Conservation (phyloP, 2,113 vertebrate genomes). For the Cacatua alba region DNA sequence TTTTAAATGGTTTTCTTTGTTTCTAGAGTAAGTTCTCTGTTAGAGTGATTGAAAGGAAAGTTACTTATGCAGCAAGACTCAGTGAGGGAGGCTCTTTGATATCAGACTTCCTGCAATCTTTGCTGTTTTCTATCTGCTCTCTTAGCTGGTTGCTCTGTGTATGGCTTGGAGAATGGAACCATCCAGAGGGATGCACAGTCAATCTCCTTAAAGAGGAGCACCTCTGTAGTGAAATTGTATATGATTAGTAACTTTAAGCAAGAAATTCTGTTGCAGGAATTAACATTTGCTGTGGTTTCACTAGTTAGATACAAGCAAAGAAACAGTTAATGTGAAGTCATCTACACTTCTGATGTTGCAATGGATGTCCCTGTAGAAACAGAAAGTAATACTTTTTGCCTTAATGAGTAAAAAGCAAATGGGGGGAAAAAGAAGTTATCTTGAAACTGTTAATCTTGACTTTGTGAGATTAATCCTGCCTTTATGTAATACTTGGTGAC, state of each 20-base stretch:
- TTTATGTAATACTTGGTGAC: not conserved
- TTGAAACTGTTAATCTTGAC: not conserved
- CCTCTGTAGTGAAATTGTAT: not conserved
- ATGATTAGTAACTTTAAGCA: not conserved
- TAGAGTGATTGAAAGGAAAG: not conserved
- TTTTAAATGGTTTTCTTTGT: not conserved
- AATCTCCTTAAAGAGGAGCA: not conserved
- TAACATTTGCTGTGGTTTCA: not conserved
- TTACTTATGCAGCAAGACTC: not conserved
- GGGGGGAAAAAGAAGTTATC: not conserved
- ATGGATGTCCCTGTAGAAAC: not conserved
- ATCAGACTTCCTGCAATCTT: not conserved
- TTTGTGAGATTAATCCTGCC: not conserved
- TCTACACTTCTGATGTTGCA: not conserved
- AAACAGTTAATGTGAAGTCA: not conserved
- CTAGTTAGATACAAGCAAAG: not conserved
- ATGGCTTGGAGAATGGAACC: not conserved
- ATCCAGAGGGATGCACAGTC: not conserved
- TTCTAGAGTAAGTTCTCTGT: not conserved
- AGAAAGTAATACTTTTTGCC: not conserved
- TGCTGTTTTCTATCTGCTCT: not conserved
- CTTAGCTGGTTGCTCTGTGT: not conserved
- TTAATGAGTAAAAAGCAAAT: not conserved
- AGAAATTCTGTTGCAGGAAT: not conserved
- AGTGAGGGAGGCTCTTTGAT: not conserved